Conservation (phyloP, 2,113 vertebrate genomes). For the Lates calcarifer region DNA sequence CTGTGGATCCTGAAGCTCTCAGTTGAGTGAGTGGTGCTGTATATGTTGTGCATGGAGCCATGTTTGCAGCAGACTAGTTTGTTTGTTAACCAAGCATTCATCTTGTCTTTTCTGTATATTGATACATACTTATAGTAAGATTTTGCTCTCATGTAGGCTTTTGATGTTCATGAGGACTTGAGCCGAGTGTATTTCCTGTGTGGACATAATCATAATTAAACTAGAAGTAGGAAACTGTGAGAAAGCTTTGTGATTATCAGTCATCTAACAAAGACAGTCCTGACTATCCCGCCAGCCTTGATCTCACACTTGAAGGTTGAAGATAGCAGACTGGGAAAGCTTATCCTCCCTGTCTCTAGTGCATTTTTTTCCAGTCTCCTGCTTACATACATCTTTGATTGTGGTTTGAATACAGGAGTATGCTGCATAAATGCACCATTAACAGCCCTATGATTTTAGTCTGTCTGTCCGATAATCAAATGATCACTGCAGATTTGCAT, state of each 20-base stretch:
- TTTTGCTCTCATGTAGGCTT: neutral
- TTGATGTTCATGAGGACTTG: neutral
- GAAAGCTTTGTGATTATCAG: slow-evolving; percentile 32
- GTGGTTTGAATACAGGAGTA: neutral
- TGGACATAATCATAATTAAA: slow-evolving; percentile 6
- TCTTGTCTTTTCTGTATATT: neutral
- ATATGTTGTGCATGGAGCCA: neutral
- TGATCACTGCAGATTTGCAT: neutral
- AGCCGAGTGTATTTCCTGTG: slow-evolving; percentile 8
- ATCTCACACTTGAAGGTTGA: slow-evolving; percentile 42
- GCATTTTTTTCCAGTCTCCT: neutral
- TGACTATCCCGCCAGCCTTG: slow-evolving; percentile 16
- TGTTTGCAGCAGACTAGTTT: neutral
- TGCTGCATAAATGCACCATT: neutral
- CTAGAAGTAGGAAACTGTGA: slow-evolving; percentile 26
- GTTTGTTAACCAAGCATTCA: neutral
- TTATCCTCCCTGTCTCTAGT: neutral
- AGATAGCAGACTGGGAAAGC: slow-evolving; percentile 20
- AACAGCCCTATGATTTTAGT: neutral
- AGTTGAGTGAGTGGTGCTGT: neutral
- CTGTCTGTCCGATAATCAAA: neutral
- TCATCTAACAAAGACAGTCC: slow-evolving; percentile 7
- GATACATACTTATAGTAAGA: neutral
- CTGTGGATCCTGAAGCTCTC: neutral
- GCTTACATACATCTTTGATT: slow-evolving; percentile 7